phyloP scores from a whole-genome alignment of 2,888 invertebrate species.

The Arrhopalites spinosus region DNA sequence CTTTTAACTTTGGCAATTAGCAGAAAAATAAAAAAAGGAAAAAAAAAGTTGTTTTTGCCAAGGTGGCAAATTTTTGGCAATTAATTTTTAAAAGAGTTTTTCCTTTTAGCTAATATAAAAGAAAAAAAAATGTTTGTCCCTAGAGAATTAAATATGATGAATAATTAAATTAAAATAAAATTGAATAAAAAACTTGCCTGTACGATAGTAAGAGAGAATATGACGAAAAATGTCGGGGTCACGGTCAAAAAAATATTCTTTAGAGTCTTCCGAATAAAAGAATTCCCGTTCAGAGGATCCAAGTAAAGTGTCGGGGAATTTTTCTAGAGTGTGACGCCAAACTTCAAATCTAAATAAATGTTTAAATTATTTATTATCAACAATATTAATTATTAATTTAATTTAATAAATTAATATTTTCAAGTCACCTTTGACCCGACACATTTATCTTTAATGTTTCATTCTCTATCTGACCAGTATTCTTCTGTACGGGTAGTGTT shows the following conservation, averaged over 20 bases:
- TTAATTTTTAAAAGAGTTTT: too few relatives aligned
- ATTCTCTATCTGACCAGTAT: conserved; percentile 88
- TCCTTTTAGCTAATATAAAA: too few relatives aligned
- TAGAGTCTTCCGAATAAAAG: conserved; percentile 97
- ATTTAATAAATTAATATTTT: not conserved
- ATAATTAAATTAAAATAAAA: too few relatives aligned
- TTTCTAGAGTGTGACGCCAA: conserved; percentile 98
- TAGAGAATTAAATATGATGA: too few relatives aligned
- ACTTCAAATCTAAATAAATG: conserved; percentile 76
- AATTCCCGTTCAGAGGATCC: conserved; percentile 98
- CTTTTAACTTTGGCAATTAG: too few relatives aligned
- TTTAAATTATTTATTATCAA: not conserved
- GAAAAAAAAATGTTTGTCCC: too few relatives aligned
- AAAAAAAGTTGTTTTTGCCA: too few relatives aligned
- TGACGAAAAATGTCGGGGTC: conserved; percentile 99
- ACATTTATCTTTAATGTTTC: conserved; percentile 98
- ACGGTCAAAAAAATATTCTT: conserved; percentile 99
- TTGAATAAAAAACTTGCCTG: too few relatives aligned
- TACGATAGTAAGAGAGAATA: conserved; percentile 97
- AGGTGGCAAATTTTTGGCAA: too few relatives aligned
- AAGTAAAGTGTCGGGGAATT: conserved; percentile 97
- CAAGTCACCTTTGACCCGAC: conserved; percentile 74
- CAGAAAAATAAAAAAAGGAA: too few relatives aligned
- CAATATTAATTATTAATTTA: not conserved
- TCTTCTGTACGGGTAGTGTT: conserved; percentile 90